Evolutionary conservation across 2,888 invertebrate species (phyloP).

Genomic region (Lochmaea crataegi): DNA sequence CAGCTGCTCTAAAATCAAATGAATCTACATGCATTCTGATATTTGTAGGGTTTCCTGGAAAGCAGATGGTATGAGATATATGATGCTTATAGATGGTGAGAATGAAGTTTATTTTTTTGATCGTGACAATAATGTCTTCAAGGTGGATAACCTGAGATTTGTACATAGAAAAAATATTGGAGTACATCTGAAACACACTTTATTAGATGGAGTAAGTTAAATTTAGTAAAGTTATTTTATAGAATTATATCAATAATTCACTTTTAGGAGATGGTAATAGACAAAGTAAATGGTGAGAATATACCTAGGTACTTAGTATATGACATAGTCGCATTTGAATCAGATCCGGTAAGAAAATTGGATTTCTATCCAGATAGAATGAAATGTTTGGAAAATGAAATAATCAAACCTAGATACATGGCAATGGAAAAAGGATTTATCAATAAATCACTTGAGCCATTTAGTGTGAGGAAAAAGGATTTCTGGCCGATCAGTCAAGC

Average conservation of each 20-base stretch:
- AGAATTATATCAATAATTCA: too few species aligned
- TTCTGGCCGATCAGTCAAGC: slow-evolving; percentile 89
- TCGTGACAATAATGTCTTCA: slow-evolving; percentile 92
- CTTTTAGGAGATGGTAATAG: slow-evolving; percentile 94
- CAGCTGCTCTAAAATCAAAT: too few species aligned
- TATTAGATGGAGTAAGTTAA: slow-evolving; percentile 88
- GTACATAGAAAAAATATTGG: slow-evolving; percentile 78
- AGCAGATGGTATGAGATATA: slow-evolving; percentile 97
- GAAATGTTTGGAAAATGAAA: slow-evolving; percentile 79
- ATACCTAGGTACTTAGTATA: slow-evolving; percentile 94
- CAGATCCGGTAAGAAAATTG: slow-evolving; percentile 79
- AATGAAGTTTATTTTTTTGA: slow-evolving; percentile 93
- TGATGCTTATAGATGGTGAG: slow-evolving; percentile 93
- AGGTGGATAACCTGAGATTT: slow-evolving; percentile 84
- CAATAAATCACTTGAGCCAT: slow-evolving; percentile 83
- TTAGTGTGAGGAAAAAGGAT: slow-evolving; percentile 89
- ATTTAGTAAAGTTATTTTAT: neutral
- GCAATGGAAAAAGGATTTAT: slow-evolving; percentile 85
- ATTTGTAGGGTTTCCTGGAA: slow-evolving; percentile 94
- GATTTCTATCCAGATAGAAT: slow-evolving; percentile 83
- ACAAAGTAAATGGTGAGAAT: slow-evolving; percentile 79
- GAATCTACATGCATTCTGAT: neutral
- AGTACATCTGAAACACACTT: slow-evolving; percentile 80
- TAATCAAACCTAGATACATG: slow-evolving; percentile 76
- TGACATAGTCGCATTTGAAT: slow-evolving; percentile 89